Conservation (phyloP, 2,113 vertebrate species). For the Hylia prasina region DNA sequence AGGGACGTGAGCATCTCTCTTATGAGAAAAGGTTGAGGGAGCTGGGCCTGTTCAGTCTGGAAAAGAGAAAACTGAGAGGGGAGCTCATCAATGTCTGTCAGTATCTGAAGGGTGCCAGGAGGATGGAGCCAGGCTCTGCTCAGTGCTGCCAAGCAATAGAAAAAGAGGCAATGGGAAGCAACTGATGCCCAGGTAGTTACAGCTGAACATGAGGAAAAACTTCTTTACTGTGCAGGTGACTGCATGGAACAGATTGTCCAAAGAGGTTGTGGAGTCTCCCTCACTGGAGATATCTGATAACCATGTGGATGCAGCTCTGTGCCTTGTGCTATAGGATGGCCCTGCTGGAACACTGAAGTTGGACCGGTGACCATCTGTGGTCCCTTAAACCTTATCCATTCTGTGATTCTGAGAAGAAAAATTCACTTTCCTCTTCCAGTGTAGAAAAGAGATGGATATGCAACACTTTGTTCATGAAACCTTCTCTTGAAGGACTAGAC, state of each 20-base stretch:
- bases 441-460: background rate
- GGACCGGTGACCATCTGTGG: background rate
- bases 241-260: background rate
- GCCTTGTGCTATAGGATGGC: background rate
- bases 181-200: background rate
- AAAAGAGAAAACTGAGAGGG: too few species aligned
- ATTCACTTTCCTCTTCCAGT: background rate
- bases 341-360: background rate
- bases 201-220: background rate
- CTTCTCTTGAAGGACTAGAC: background rate
- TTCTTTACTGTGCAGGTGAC: background rate
- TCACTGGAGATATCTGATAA: background rate
- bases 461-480: background rate
- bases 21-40: background rate
- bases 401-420: background rate
- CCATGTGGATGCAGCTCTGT: background rate
- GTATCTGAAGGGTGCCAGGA: background rate
- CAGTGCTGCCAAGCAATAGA: background rate
- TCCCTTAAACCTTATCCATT: background rate
- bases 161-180: background rate
- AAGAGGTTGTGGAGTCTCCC: background rate
- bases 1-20: background rate
- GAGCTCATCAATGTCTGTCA: background rate
- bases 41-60: rapidly evolving
- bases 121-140: background rate